Base-by-base conservation (phyloP, 37 sponge, comb jelly and placozoan genomes). In the Hormiphora californensis region DNA sequence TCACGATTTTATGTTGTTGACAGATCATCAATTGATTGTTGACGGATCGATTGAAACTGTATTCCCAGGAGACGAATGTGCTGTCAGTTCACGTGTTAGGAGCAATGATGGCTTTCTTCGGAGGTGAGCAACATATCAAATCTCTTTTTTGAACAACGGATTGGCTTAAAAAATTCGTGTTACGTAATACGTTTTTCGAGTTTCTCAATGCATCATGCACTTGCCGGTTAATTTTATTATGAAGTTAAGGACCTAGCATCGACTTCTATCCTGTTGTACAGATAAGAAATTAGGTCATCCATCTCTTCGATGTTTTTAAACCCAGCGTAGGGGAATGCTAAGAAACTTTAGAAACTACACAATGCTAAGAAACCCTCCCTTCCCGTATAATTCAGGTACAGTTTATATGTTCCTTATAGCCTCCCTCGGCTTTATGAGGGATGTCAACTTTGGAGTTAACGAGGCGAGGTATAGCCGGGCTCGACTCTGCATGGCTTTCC, bases 91-190 rank as follows among this genome's bases (percentile, higher is more conserved):
- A 73, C 44, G 81, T 73, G 8, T 9, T 41, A 7, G 81, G 81
- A 19, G 81, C 81, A 3, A 73, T 73, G 81, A 73, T 73, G 81
- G 81, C 81, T 11, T 73, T 73, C 23, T 43, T 73, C 25, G 81
- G 81, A 39, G 81, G 81, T 73, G 25, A 73, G 81, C 43, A 7
- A 17, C 15, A 17, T 9, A 49, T 49, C 53, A 49, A 17, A 9
- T 49, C n/a, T n/a, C n/a, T n/a, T n/a, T n/a, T n/a, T n/a, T n/a
- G n/a, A n/a, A n/a, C n/a, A n/a, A n/a, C n/a, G n/a, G n/a, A n/a
- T n/a, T n/a, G n/a, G n/a, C n/a, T n/a, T n/a, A n/a, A n/a, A n/a
- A n/a, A n/a, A n/a, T n/a, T n/a, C n/a, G n/a, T n/a, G n/a, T n/a
- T n/a, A n/a, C n/a, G n/a, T n/a, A n/a, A n/a, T n/a, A n/a, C n/a